These are phyloP conservation scores for Callipepla squamata DNA, from an alignment of 2,113 vertebrate genomes.

Conservation along the genomic window DNA sequence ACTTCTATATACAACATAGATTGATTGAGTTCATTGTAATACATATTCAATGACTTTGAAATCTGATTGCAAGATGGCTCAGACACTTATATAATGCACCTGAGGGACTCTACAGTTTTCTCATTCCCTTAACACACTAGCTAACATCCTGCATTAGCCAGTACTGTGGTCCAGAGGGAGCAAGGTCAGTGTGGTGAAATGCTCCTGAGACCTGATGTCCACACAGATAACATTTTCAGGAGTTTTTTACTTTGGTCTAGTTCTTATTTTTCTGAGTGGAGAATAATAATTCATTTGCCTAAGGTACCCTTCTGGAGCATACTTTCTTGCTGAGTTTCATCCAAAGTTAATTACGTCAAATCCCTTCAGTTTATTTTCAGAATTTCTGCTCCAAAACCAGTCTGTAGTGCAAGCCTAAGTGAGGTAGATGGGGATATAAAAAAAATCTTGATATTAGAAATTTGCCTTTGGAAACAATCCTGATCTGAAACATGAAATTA, in stretches of 20 bases:
- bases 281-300: background rate
- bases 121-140: background rate
- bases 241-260: background rate
- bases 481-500: background rate
- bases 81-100: background rate
- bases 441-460: background rate
- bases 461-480: background rate
- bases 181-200: background rate
- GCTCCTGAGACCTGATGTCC: background rate
- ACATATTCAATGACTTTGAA: conserved; percentile 38
- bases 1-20: background rate
- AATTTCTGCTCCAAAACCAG: background rate
- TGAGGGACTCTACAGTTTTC: background rate
- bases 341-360: background rate
- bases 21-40: conserved; percentile 6
- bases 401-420: background rate
- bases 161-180: background rate
- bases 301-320: background rate
- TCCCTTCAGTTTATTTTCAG: background rate
- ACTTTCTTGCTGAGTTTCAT: background rate
- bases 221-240: background rate
- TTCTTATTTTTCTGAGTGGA: background rate
- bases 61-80: background rate
- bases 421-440: background rate
- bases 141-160: background rate